Evolutionary conservation across 2,888 invertebrate species (phyloP).

Genomic region (Noctua pronuba): DNA sequence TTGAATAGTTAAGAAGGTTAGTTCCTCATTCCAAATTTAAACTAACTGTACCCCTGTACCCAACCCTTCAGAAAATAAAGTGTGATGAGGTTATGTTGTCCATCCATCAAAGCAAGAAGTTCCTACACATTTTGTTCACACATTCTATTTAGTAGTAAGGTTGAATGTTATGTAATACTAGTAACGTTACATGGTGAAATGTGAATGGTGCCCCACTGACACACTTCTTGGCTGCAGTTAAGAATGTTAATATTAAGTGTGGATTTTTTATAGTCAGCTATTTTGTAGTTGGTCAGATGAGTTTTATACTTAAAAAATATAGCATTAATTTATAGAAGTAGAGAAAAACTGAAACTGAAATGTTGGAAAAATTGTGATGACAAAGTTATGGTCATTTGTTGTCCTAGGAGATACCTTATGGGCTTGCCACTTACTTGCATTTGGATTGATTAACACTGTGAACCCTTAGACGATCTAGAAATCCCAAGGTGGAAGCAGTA

Average conservation of each 20-base stretch:
- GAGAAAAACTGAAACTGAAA: not conserved
- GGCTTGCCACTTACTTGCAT: not conserved
- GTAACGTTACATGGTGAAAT: conserved; percentile 47
- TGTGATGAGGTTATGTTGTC: not conserved
- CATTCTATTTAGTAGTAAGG: conserved; percentile 25
- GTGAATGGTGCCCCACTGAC: conserved; percentile 58
- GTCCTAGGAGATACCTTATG: not conserved
- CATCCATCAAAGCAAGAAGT: conserved; percentile 2
- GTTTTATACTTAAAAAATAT: not conserved
- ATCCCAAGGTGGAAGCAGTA: not conserved
- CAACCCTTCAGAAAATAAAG: not conserved
- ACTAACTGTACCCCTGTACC: not conserved
- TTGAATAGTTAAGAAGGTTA: not conserved
- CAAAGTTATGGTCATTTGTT: not conserved
- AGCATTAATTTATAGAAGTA: not conserved
- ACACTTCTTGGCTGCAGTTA: conserved; percentile 30
- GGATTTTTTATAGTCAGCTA: not conserved
- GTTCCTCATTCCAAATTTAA: not conserved
- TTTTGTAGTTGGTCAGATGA: not conserved
- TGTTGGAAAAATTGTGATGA: not conserved
- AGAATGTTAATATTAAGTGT: conserved; percentile 34
- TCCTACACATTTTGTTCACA: conserved; percentile 6
- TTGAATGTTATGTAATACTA: conserved; percentile 52
- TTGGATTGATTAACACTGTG: not conserved
- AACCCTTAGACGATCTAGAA: not conserved